A percentile compares a stretch with the other conserved stretches of the same genome.
Evolutionary conservation across 2,113 vertebrate genomes (phyloP).

Genomic region (Sorex fumeus): DNA sequence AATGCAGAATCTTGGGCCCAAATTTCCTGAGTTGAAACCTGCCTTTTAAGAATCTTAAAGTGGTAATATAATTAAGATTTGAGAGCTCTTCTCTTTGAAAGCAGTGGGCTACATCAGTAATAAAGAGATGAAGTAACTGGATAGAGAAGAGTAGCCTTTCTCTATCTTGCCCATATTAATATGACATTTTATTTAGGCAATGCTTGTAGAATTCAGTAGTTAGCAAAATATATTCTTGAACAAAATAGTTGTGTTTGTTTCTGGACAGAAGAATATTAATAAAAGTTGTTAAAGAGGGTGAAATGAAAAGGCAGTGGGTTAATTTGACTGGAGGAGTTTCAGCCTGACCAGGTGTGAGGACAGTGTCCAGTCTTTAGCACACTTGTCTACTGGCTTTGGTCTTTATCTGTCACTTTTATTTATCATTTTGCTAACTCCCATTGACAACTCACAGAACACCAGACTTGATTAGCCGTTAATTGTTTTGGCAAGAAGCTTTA

Average conservation of each 20-base stretch:
- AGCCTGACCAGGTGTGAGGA: slow-evolving; percentile 69
- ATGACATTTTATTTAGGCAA: not conserved
- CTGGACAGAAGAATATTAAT: not conserved
- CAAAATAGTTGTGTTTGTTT: not conserved
- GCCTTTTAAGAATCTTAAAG: not conserved
- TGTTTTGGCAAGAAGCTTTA: slow-evolving; percentile 65
- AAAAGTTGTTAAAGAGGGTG: slow-evolving; percentile 29
- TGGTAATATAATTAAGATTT: not conserved
- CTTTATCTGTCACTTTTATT: slow-evolving; percentile 75
- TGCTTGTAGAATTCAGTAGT: not conserved
- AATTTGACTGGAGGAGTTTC: slow-evolving; percentile 67
- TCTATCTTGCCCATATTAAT: not conserved
- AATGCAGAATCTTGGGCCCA: not conserved
- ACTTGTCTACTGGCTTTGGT: slow-evolving; percentile 55
- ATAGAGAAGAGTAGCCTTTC: not conserved
- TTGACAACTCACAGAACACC: slow-evolving; percentile 74
- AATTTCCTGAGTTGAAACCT: not conserved
- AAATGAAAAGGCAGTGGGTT: slow-evolving; percentile 26
- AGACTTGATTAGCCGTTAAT: slow-evolving; percentile 75
- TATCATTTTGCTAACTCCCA: slow-evolving; percentile 73
- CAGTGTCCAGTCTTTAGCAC: slow-evolving; percentile 32
- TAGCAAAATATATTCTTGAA: slow-evolving; percentile 18
- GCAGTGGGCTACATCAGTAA: not conserved
- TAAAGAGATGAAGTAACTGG: not conserved
- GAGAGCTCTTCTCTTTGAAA: not conserved